Percentiles rank a stretch among this genome's conserved stretches.
Conservation (phyloP, 2,113 vertebrate species). For the Acanthisitta chloris region DNA sequence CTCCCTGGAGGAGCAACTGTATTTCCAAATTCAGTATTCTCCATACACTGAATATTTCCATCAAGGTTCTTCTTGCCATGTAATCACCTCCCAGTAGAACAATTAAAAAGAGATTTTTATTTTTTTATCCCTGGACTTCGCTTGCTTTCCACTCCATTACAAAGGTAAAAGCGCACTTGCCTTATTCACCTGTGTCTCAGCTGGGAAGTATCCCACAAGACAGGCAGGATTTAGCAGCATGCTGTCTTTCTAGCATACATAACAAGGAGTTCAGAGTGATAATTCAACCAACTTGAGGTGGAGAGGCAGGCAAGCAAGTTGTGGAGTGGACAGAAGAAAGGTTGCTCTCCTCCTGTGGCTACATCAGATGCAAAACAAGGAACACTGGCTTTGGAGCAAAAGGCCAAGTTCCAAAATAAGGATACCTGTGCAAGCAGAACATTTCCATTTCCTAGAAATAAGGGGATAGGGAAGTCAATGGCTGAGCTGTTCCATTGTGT, state of each 20-base stretch:
- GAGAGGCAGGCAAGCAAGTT: background rate
- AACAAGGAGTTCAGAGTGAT: background rate
- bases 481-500: background rate
- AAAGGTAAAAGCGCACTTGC: background rate
- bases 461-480: background rate
- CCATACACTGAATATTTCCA: slow-evolving; percentile 48
- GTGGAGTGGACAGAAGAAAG: background rate
- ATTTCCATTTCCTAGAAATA: background rate
- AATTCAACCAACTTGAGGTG: background rate
- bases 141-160: slow-evolving; percentile 14
- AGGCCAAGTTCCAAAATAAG: background rate
- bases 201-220: background rate
- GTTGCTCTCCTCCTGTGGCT: background rate
- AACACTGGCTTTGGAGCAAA: background rate
- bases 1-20: slow-evolving; percentile 20
- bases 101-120: slow-evolving; percentile 62
- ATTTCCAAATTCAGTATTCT: slow-evolving; percentile 60
- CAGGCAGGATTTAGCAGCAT: background rate
- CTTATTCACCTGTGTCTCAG: background rate
- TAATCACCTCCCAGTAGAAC: slow-evolving; percentile 73
- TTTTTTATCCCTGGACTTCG: background rate
- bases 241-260: background rate
- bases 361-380: background rate
- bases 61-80: slow-evolving; percentile 57
- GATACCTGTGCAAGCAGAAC: background rate